phyloP scores from a whole-genome alignment of 1,140 invertebrate genomes.

The Acromyrmex echinatior region DNA sequence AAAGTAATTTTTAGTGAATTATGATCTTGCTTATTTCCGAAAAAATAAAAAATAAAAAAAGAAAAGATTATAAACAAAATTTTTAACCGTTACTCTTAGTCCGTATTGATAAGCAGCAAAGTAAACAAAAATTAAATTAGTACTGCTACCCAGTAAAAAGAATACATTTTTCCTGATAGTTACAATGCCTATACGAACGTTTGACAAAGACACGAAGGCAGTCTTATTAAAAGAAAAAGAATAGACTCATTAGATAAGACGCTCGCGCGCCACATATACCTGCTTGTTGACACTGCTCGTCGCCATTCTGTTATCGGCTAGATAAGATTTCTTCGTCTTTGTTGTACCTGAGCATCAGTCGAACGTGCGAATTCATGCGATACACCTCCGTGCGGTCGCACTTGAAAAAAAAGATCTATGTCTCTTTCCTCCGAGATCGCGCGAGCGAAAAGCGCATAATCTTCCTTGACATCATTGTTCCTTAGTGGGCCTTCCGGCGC shows the following conservation, averaged over 20 bases:
- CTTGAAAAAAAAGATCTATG: constrained; percentile 6
- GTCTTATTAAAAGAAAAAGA: constrained; percentile 68
- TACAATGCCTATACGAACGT: not conserved
- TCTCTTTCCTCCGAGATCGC: not conserved
- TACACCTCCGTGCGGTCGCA: constrained; percentile 53
- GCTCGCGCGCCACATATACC: constrained; percentile 50
- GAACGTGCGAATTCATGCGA: constrained; percentile 66
- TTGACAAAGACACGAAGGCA: constrained; percentile 5
- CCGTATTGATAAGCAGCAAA: not conserved
- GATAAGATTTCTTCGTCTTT: constrained; percentile 82
- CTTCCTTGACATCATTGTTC: not conserved
- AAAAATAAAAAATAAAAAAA: not conserved
- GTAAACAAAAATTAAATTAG: constrained; percentile 1
- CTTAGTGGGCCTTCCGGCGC: no score
- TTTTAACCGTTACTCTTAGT: not conserved
- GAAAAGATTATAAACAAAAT: not conserved
- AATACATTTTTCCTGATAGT: constrained; percentile 4
- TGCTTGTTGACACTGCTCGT: constrained; percentile 76
- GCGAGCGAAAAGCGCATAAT: not conserved
- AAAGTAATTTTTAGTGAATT: not conserved
- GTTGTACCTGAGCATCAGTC: constrained; percentile 74
- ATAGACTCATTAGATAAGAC: constrained; percentile 73
- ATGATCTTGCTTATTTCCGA: not conserved
- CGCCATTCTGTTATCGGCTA: constrained; percentile 77
- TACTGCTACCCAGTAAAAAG: not conserved